A percentile compares a stretch with the other conserved stretches of the same genome.
Evolutionary conservation across 2,888 invertebrate species (phyloP).

Genomic region (Xestia xanthographa): DNA sequence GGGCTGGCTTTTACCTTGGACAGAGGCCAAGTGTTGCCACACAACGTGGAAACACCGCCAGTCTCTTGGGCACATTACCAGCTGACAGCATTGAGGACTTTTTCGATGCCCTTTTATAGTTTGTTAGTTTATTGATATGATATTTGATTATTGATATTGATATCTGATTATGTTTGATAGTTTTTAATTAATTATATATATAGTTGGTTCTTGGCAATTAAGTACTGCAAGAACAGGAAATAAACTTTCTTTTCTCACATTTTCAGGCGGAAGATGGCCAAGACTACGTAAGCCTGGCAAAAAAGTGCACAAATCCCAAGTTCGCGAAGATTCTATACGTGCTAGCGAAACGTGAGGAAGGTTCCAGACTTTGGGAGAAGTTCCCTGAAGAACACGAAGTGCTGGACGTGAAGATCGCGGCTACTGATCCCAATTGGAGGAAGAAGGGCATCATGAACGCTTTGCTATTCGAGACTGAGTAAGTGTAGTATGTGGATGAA

Average conservation of each 20-base stretch:
- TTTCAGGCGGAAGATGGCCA: slow-evolving; percentile 79
- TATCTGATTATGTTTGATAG: too few species aligned
- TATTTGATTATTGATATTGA: too few species aligned
- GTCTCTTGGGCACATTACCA: too few species aligned
- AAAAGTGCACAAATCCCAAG: slow-evolving; percentile 90
- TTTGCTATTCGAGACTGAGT: slow-evolving; percentile 92
- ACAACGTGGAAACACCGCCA: too few species aligned
- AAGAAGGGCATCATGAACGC: slow-evolving; percentile 92
- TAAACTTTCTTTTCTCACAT: background rate
- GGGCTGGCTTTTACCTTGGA: too few species aligned
- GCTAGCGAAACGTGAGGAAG: slow-evolving; percentile 89
- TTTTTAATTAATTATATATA: too few species aligned
- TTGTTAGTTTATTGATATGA: too few species aligned
- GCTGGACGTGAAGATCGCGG: slow-evolving; percentile 92
- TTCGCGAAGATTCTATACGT: slow-evolving; percentile 92
- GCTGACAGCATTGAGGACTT: too few species aligned
- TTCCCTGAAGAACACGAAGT: slow-evolving; percentile 90
- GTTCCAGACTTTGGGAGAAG: slow-evolving; percentile 89
- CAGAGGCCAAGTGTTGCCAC: too few species aligned
- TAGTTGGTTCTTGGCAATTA: too few species aligned
- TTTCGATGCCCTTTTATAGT: too few species aligned
- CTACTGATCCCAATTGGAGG: slow-evolving; percentile 92
- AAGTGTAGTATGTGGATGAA: slow-evolving; percentile 69
- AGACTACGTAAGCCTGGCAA: slow-evolving; percentile 82
- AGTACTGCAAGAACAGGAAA: too few species aligned